Evolutionary conservation across 2,797 vertebrate species (phyloP), one percentile per base, ranked within the genome.

Genomic region (Neosilurus mollespiculum): DNA sequence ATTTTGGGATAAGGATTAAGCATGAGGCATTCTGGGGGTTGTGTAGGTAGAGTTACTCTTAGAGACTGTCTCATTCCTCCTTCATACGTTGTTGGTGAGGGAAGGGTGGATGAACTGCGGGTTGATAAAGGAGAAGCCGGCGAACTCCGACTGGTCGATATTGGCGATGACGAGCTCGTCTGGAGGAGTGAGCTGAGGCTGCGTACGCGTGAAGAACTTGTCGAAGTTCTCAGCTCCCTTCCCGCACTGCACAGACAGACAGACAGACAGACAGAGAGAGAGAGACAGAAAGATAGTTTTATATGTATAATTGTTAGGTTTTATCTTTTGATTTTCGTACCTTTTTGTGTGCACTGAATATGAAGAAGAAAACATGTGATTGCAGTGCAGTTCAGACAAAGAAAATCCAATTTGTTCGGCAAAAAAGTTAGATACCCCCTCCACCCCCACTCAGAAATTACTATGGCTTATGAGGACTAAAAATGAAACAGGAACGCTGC

Each of bases 191-290:
- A 99, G 86, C 90, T 99, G 96, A 0, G 98, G 98, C 87, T 99
- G 98, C 10, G 97, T 97, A 81, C 98, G 95, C 0, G 98, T 99
- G 91, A 99, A 99, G 92, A 99, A 99, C 90, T 99, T 99, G 91
- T 99, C 98, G 0, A 99, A 99, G 93, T 99, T 99, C 88, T 99
- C 98, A 0, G 97, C 98, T 26, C 95, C 97, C 92, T 98, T 99
- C 89, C 98, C 98, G 0, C 98, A 96, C 98, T 99, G 94, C 10
- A 54, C 82, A 85, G 86, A 81, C 37, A 81, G 30, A 43, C 84
- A 16, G 85, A 81, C 2, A 71, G 34, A 58, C 34, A 84, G 51
- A 82, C 72, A 66, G 43, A 71, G 10, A 69, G 34, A 43, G n/a
- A 53, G 0, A 61, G 18, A 20, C 24, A 75, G 72, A 75, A 51